A percentile compares a stretch with the other conserved stretches of the same genome.
These are phyloP conservation scores for Arizona elegans DNA, from an alignment of 2,113 vertebrate genomes.

Conservation along the genomic window DNA sequence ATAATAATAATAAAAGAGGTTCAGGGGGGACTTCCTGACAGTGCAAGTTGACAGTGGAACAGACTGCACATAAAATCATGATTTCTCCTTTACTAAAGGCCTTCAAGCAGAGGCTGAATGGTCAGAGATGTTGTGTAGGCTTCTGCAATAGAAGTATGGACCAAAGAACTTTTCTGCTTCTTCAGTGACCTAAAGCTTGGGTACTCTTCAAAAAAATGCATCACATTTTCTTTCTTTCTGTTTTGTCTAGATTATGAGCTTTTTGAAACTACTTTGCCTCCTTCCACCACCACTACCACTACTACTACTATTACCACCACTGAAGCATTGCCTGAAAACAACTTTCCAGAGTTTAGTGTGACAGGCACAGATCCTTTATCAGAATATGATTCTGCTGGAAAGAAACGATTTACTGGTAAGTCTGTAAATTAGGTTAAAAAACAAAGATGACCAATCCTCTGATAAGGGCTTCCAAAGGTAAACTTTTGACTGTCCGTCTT, in stretches of 20 bases:
- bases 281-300: constrained; percentile 46
- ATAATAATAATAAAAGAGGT: not conserved
- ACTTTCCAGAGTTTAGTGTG: constrained; percentile 59
- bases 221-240: not conserved
- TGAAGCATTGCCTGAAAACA: fast-evolving
- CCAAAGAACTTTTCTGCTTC: not conserved
- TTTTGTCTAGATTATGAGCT: constrained; percentile 65
- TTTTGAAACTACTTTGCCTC: constrained; percentile 72
- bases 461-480: not conserved
- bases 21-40: not conserved
- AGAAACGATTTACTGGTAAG: constrained; percentile 91
- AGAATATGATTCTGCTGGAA: constrained; percentile 85
- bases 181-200: not conserved
- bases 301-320: constrained; percentile 16
- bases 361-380: constrained; percentile 75
- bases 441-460: not conserved
- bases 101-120: not conserved
- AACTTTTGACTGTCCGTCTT: not conserved
- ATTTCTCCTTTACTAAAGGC: not conserved
- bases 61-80: not conserved
- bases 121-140: not conserved
- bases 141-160: not conserved
- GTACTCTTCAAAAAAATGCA: not conserved
- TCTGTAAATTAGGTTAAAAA: constrained; percentile 2
- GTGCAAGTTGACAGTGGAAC: not conserved